These are phyloP conservation scores for Acrossocheilus wenchowensis DNA, from an alignment of 2,797 vertebrate species.

Conservation along the genomic window DNA sequence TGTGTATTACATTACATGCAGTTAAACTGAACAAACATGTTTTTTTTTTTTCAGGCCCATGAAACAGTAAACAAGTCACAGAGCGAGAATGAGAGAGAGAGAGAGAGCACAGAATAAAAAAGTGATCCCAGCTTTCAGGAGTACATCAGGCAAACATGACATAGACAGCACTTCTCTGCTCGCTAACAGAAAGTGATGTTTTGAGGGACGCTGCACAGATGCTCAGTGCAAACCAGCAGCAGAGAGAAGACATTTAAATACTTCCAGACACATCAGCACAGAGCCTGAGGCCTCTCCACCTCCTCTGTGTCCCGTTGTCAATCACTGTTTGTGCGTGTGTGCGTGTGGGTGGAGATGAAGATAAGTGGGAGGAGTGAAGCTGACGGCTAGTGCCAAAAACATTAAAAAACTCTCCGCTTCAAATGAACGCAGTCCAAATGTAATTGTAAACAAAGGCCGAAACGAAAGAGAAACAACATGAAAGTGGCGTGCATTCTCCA, in stretches of 20 bases:
- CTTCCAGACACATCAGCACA: slow-evolving; percentile 65
- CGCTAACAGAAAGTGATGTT: slow-evolving; percentile 5
- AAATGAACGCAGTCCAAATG: slow-evolving; percentile 64
- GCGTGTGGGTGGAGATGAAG: neutral
- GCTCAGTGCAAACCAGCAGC: slow-evolving; percentile 11
- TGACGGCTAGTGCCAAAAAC: slow-evolving; percentile 36
- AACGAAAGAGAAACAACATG: slow-evolving; percentile 51
- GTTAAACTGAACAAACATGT: neutral
- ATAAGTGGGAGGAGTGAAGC: slow-evolving; percentile 11
- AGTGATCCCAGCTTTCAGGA: neutral
- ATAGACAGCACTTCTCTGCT: neutral
- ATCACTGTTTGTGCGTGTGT: slow-evolving; percentile 28
- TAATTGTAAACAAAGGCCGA: slow-evolving; percentile 59
- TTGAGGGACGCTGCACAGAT: slow-evolving; percentile 3
- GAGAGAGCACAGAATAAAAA: neutral
- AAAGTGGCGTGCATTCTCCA: slow-evolving; percentile 50
- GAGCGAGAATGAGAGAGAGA: neutral
- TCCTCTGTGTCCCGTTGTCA: slow-evolving; percentile 54
- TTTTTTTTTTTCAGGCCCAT: neutral
- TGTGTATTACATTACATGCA: neutral
- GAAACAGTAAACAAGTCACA: neutral
- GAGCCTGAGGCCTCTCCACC: slow-evolving; percentile 53
- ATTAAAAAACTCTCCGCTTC: slow-evolving; percentile 33
- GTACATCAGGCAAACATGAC: slow-evolving; percentile 7
- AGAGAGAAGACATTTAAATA: slow-evolving; percentile 58